These are phyloP conservation scores for Xanthorhoe spadicearia DNA, from an alignment of 2,888 invertebrate genomes.

Conservation along the genomic window DNA sequence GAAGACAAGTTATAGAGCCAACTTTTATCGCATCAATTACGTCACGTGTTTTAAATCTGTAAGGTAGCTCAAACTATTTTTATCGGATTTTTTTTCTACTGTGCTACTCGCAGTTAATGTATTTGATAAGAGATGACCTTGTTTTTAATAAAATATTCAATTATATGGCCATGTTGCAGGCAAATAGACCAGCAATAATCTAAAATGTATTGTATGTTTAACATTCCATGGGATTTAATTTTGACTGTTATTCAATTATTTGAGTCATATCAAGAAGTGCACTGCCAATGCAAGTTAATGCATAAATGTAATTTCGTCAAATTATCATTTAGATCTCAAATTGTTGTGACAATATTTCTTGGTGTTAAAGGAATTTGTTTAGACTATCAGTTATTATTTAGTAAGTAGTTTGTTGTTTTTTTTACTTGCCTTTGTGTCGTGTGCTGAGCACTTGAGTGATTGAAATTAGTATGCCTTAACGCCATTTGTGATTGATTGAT, in stretches of 20 bases:
- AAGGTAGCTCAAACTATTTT: neutral
- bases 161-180: conserved; percentile 7
- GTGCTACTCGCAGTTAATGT: neutral
- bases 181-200: neutral
- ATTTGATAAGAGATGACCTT: conserved; percentile 18
- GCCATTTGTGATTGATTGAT: conserved; percentile 74
- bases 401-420: conserved; percentile 17
- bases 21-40: too few species aligned
- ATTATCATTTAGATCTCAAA: conserved; percentile 35
- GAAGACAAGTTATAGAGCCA: too few species aligned
- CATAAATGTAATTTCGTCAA: conserved; percentile 39
- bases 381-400: conserved; percentile 14
- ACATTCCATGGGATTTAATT: conserved; percentile 38
- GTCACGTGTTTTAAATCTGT: neutral
- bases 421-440: conserved; percentile 45
- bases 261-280: conserved; percentile 37
- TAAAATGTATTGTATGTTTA: neutral
- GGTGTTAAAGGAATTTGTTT: conserved; percentile 27
- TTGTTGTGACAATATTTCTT: conserved; percentile 37
- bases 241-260: conserved; percentile 27
- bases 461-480: conserved; percentile 72
- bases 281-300: conserved; percentile 48
- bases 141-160: conserved; percentile 4
- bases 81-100: neutral
- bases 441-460: conserved; percentile 43